Evolutionary conservation across 1,140 invertebrate species (phyloP), one percentile per base, ranked within the genome.

Genomic region (Himalopsyche phryganea): DNA sequence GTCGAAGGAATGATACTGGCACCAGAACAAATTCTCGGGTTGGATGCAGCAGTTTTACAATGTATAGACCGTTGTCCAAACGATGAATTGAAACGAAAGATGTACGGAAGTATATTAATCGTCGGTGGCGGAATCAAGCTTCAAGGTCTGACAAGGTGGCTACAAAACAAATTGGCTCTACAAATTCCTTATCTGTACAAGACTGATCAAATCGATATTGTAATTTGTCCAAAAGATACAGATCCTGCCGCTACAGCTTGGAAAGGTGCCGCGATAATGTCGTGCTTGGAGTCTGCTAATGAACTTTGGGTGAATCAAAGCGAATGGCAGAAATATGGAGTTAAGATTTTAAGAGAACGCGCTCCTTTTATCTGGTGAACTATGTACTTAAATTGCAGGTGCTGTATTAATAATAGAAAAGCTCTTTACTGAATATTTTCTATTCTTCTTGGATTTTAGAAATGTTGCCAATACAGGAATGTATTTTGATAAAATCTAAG

Each of bases 191-290:
- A 88, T 59, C 74, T 83, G 61, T 89, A 86, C 63, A 80, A 87
- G 72, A 82, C 85, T 64, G 89, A 92, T 67, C 88, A 89, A 75
- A 73, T 90, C 59, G 90, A 92, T 72, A 88, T 92, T 38, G 87
- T 92, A 50, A 90, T 86, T 0, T 82, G 85, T 53, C 87, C 87
- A 0, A 91, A 96, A 74, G 94, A 96, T 66, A 89, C 94, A 78
- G 93, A 96, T 75, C 88, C 92, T 1, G 83, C 87, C 15, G 88
- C 92, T 74, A 90, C 90, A 0, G 81, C 89, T 0, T 97, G 94
- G 94, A 97, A 96, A 75, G 95, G 95, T 7, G 94, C 94, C 2
- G 87, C 92, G 2, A 89, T 98, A 11, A 85, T 97, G 82, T 91
- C 91, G 1, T 93, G 91, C 75, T 71, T 94, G 40, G 95, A 98